Evolutionary conservation across 2,797 vertebrate genomes (phyloP).

Genomic region (Amniataba percoides): DNA sequence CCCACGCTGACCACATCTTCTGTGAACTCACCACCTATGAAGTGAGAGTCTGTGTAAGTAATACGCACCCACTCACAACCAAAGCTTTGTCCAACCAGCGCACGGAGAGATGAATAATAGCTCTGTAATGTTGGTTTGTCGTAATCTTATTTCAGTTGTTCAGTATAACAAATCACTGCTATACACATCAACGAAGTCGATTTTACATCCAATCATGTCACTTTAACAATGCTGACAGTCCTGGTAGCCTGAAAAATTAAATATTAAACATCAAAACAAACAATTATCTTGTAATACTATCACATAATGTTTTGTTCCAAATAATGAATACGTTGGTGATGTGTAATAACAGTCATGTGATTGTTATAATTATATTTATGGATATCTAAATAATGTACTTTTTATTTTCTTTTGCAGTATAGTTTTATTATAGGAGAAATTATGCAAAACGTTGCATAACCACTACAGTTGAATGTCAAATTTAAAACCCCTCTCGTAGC

Average conservation of each 20-base stretch:
- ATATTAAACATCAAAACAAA: no score
- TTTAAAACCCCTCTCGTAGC: background rate
- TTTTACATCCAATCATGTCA: background rate
- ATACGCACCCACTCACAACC: constrained; percentile 60
- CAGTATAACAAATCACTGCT: background rate
- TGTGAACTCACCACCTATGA: constrained; percentile 90
- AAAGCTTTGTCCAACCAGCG: constrained; percentile 1
- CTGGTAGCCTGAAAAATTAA: no score
- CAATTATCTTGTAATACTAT: no score
- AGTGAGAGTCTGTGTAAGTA: constrained; percentile 90
- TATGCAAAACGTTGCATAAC: background rate
- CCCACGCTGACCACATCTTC: constrained; percentile 92
- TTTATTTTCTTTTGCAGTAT: background rate
- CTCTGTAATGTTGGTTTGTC: background rate
- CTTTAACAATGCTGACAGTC: background rate
- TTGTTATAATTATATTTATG: background rate
- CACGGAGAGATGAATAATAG: constrained; percentile 1
- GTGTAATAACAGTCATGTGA: background rate
- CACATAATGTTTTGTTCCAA: background rate
- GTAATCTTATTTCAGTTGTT: background rate
- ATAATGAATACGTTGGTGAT: background rate
- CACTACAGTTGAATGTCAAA: rapidly evolving
- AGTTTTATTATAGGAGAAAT: background rate
- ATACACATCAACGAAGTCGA: background rate
- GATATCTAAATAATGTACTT: background rate